Percentiles rank a stretch among this genome's conserved stretches.
These are phyloP conservation scores for Pachymerium ferrugineum DNA, from an alignment of 2,888 invertebrate genomes.

Conservation along the genomic window DNA sequence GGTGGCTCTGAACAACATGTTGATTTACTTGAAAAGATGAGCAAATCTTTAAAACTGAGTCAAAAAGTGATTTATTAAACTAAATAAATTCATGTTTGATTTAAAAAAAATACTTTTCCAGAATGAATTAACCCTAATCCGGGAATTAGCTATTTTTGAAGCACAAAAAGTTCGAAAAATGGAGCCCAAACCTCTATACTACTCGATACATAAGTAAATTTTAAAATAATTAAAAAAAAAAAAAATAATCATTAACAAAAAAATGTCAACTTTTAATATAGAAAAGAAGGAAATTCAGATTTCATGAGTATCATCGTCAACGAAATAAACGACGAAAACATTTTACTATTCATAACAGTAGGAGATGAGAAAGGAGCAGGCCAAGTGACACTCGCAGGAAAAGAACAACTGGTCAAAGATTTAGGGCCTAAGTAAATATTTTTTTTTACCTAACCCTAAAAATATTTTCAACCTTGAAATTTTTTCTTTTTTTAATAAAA, in stretches of 20 bases:
- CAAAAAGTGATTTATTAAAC: slow-evolving; percentile 53
- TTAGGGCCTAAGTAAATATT: slow-evolving; percentile 58
- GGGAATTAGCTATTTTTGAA: slow-evolving; percentile 66
- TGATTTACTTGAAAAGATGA: slow-evolving; percentile 66
- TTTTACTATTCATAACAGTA: slow-evolving; percentile 63
- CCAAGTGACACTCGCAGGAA: slow-evolving; percentile 53
- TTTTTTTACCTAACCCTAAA: not conserved
- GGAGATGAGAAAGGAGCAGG: slow-evolving; percentile 62
- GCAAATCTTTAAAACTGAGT: slow-evolving; percentile 59
- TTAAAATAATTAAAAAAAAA: not conserved
- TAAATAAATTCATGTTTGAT: slow-evolving; percentile 5
- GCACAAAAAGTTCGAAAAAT: slow-evolving; percentile 56
- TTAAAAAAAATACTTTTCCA: slow-evolving; percentile 39
- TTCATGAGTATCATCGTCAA: slow-evolving; percentile 65
- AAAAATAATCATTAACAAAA: not conserved
- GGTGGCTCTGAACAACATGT: slow-evolving; percentile 65
- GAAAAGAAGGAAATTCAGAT: slow-evolving; percentile 71
- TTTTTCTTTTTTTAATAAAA: slow-evolving; percentile 54
- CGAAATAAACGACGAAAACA: slow-evolving; percentile 55
- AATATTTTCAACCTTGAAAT: not conserved
- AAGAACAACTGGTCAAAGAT: slow-evolving; percentile 51
- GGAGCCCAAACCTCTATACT: slow-evolving; percentile 37
- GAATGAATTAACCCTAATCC: slow-evolving; percentile 59
- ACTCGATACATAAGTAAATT: slow-evolving; percentile 42
- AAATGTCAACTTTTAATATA: slow-evolving; percentile 38